Base-by-base conservation (phyloP, 1,140 invertebrate genomes). In the Cydia strobilella region DNA sequence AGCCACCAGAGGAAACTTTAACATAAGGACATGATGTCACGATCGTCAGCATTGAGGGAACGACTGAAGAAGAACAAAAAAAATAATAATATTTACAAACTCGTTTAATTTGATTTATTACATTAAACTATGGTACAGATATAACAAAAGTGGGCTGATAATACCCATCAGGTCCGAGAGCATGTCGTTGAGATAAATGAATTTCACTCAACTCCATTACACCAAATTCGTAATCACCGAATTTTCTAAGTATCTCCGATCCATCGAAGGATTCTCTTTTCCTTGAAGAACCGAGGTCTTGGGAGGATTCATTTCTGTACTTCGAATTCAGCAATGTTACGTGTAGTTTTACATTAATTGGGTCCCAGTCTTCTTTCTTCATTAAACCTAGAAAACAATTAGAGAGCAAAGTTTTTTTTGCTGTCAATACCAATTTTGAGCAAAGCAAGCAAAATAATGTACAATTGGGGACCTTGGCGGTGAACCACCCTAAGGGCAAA, bases 201-300 rank as follows among this genome's bases (percentile, higher is more conserved):
- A 94, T 85, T 39, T 82, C 77, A 35, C 82, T 84, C 3, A 94
- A 80, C 72, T 93, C 85, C 35, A 84, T 83, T 3, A 88, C 82
- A 15, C 94, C 93, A 78, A 94, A 94, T 76, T 91, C 87, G 74
- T 85, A 94, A 77, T 94, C 84, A 12, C 82, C 81, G 75, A 92
- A 94, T 81, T 92, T 93, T 15, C 88, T 78, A 15, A 94, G 81
- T 13, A 94, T 91, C 66, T 86, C 79, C 4, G 88, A 88, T 12
- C 92, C 93, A 77, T 94, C 93, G 69, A 94, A 92, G 12, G 83
- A 84, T 77, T 87, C 77, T 66, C 84, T 79, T 27, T 73, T 82
- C 31, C 75, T 62, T 18, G 79, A 72, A 15, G 15, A 80, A n/a
- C 65, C 39, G 12, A 25, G 39, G 3, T 75, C 76, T 7, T 80